Conservation (phyloP, 2,113 vertebrate species). For the Ochotona princeps region DNA sequence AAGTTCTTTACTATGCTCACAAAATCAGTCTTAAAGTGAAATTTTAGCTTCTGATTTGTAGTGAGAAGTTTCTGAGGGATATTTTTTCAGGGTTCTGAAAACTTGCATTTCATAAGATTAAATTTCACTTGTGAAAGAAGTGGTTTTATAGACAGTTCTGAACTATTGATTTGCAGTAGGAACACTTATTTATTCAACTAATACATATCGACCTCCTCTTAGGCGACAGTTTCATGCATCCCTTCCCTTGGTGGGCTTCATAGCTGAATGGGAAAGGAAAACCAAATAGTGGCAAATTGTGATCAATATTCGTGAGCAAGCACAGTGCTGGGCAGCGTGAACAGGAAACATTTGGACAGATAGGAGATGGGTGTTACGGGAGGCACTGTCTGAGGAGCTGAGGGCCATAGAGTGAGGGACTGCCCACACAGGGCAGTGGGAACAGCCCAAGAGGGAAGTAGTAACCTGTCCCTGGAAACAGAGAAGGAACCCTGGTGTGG, state of each 20-base stretch:
- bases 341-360: neutral
- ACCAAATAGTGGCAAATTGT: neutral
- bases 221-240: neutral
- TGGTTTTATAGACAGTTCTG: neutral
- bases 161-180: neutral
- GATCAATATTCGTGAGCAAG: neutral
- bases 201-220: neutral
- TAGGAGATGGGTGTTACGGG: rapidly evolving
- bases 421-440: neutral
- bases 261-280: neutral
- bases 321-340: neutral
- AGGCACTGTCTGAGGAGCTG: neutral
- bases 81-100: constrained; percentile 35
- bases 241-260: neutral
- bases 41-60: neutral
- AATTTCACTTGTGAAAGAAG: neutral
- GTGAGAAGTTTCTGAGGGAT: constrained; percentile 30
- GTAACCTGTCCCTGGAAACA: neutral
- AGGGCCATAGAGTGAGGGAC: neutral
- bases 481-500: neutral
- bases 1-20: neutral
- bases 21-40: neutral
- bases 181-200: neutral
- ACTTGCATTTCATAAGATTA: constrained; percentile 17
- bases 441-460: neutral